phyloP scores from a whole-genome alignment of 2,113 vertebrate species.

The Phasianus colchicus region DNA sequence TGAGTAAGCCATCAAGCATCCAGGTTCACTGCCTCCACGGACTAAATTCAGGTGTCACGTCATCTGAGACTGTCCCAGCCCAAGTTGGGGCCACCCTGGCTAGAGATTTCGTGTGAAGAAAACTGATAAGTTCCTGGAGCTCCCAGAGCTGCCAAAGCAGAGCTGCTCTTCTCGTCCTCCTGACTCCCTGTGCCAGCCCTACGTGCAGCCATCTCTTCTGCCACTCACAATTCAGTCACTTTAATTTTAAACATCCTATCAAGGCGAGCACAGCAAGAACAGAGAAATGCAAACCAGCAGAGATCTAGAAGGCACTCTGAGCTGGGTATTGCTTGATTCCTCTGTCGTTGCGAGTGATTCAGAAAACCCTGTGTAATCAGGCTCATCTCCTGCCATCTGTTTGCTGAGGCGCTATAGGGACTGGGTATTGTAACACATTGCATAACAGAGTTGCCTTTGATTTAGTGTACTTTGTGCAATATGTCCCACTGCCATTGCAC shows the following conservation, averaged over 20 bases:
- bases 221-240: conserved; percentile 1
- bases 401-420: background rate
- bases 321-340: background rate
- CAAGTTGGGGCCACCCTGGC: background rate
- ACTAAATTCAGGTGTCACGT: background rate
- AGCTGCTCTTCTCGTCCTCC: background rate
- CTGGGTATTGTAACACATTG: background rate
- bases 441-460: background rate
- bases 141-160: background rate
- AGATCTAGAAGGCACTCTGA: background rate
- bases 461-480: background rate
- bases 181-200: background rate
- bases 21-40: background rate
- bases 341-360: background rate
- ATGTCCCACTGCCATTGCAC: background rate
- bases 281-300: background rate
- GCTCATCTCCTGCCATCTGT: conserved; percentile 35
- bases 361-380: conserved; percentile 40
- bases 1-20: background rate
- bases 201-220: background rate
- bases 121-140: background rate
- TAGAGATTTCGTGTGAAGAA: background rate
- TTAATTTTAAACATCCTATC: background rate
- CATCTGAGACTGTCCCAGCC: background rate
- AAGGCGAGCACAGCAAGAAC: accelerated